Percentiles rank a stretch among this genome's conserved stretches.
These are phyloP conservation scores for Elmis aenea DNA, from an alignment of 2,888 invertebrate species.

Conservation along the genomic window DNA sequence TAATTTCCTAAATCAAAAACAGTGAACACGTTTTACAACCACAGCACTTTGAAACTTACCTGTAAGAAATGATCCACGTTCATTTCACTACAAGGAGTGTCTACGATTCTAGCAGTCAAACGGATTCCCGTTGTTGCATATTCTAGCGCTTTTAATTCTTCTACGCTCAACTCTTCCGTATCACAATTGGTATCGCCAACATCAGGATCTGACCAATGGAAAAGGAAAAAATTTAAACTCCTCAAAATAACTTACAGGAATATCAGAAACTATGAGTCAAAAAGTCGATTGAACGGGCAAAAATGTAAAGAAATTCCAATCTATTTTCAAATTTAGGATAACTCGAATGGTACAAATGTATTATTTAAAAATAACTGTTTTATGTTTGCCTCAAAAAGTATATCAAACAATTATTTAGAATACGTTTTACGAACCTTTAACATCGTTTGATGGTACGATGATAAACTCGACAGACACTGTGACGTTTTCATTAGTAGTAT, in stretches of 20 bases:
- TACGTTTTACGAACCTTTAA: too few relatives aligned
- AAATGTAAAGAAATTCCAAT: too few relatives aligned
- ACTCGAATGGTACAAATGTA: too few relatives aligned
- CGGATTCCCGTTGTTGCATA: slow-evolving; percentile 61
- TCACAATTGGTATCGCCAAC: slow-evolving; percentile 10
- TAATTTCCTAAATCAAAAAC: slow-evolving; percentile 55
- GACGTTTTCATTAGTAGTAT: slow-evolving; percentile 38
- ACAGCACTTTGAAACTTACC: slow-evolving; percentile 42
- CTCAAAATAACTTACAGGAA: too few relatives aligned
- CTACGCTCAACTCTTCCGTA: slow-evolving; percentile 44
- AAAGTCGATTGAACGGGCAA: not conserved
- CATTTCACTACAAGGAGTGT: slow-evolving; percentile 82
- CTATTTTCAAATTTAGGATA: too few relatives aligned
- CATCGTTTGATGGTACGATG: slow-evolving; percentile 35
- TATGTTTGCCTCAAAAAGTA: too few relatives aligned
- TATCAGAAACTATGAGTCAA: too few relatives aligned
- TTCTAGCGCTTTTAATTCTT: slow-evolving; percentile 54
- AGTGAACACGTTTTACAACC: slow-evolving; percentile 1
- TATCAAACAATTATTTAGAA: too few relatives aligned
- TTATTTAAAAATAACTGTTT: too few relatives aligned
- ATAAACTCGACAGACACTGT: slow-evolving; percentile 51
- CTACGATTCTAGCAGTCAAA: slow-evolving; percentile 75
- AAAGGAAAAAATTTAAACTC: too few relatives aligned
- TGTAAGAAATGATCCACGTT: slow-evolving; percentile 73
- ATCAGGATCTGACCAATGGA: too few relatives aligned